Evolutionary conservation across 2,797 vertebrate species (phyloP).

Genomic region (Tympanoctomys barrerae): DNA sequence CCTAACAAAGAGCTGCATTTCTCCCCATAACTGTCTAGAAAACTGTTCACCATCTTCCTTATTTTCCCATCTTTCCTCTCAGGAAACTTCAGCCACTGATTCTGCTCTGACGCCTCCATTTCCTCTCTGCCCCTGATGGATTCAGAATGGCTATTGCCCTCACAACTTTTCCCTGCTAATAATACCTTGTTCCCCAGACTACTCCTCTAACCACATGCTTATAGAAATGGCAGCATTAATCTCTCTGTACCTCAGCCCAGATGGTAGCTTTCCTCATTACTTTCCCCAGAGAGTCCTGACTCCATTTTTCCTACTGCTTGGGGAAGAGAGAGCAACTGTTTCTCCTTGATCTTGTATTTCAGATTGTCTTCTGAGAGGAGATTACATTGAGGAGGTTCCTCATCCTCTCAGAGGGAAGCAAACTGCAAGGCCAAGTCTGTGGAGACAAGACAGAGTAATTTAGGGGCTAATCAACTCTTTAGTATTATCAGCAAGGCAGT

Average conservation of each 20-base stretch:
- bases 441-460: constrained; percentile 42
- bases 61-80: not conserved
- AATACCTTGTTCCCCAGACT: not conserved
- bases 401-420: constrained; percentile 41
- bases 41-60: not conserved
- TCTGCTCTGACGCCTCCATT: not conserved
- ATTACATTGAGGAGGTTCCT: constrained; percentile 7
- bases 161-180: not conserved
- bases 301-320: not conserved
- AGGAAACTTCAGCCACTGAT: not conserved
- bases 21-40: not conserved
- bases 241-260: not conserved
- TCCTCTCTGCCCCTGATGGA: not conserved
- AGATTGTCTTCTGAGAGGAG: constrained; percentile 56
- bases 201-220: not conserved
- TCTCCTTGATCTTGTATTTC: constrained; percentile 13
- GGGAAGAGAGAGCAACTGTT: constrained; percentile 3
- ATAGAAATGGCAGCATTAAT: not conserved
- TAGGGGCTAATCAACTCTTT: constrained; percentile 70
- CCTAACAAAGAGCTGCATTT: not conserved
- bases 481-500: constrained; percentile 58
- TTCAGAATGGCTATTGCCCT: not conserved
- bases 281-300: not conserved
- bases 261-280: constrained; percentile 30
- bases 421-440: constrained; percentile 16